These are phyloP conservation scores for Epinephelus awoara DNA, from an alignment of 2,797 vertebrate genomes.

Conservation along the genomic window DNA sequence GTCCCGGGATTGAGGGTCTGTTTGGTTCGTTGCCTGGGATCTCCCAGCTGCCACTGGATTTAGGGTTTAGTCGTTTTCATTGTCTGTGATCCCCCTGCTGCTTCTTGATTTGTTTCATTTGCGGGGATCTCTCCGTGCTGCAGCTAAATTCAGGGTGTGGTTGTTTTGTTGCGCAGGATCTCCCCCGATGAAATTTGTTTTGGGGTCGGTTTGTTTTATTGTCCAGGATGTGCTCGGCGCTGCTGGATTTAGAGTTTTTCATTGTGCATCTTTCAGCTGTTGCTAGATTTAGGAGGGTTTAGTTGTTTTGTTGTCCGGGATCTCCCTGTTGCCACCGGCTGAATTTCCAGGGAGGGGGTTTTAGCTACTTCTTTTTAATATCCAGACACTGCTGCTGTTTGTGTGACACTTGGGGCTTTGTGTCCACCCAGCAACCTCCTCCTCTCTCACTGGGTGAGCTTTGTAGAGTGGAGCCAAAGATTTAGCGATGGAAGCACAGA, in stretches of 20 bases:
- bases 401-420: slow-evolving; percentile 64
- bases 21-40: slow-evolving; percentile 73
- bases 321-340: slow-evolving; percentile 50
- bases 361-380: slow-evolving; percentile 55
- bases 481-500: slow-evolving; percentile 58
- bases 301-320: slow-evolving; percentile 47
- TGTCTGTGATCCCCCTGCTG: slow-evolving; percentile 66
- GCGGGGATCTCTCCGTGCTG: slow-evolving; percentile 42
- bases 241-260: slow-evolving; percentile 45
- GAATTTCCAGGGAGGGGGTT: slow-evolving; percentile 46
- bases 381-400: slow-evolving; percentile 66
- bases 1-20: slow-evolving; percentile 62
- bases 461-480: slow-evolving; percentile 64
- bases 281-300: slow-evolving; percentile 51
- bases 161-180: slow-evolving; percentile 55
- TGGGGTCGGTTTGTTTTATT: slow-evolving; percentile 30
- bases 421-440: slow-evolving; percentile 42
- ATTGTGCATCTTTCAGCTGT: slow-evolving; percentile 51
- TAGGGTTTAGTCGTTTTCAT: slow-evolving; percentile 69
- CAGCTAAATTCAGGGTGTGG: slow-evolving; percentile 56
- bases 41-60: slow-evolving; percentile 78
- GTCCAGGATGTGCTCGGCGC: slow-evolving; percentile 25
- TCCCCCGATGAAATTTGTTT: slow-evolving; percentile 51
- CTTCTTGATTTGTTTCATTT: slow-evolving; percentile 66
- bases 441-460: slow-evolving; percentile 41